These are phyloP conservation scores for Drosophila paranaensis DNA, from an alignment of 2,888 invertebrate genomes.

Conservation along the genomic window DNA sequence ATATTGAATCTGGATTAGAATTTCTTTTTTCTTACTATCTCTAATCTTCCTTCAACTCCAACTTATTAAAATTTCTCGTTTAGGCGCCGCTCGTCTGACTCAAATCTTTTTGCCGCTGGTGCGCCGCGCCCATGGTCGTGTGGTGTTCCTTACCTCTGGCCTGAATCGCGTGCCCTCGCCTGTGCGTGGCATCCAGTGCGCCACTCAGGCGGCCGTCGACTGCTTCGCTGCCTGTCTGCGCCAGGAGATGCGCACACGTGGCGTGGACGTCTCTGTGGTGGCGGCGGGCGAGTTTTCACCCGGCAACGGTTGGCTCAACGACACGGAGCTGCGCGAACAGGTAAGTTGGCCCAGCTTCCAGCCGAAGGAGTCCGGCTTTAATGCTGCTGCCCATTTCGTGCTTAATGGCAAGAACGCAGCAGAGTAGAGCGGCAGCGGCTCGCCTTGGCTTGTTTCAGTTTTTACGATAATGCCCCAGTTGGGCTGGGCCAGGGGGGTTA, in stretches of 20 bases:
- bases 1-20: background rate
- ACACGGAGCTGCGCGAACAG: constrained; percentile 88
- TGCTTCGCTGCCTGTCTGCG: constrained; percentile 92
- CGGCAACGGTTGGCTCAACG: constrained; percentile 91
- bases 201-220: constrained; percentile 91
- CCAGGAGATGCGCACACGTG: constrained; percentile 91
- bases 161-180: constrained; percentile 92
- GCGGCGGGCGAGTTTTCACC: constrained; percentile 94
- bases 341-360: constrained; percentile 63
- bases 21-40: background rate
- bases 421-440: constrained; percentile 9
- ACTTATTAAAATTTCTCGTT: background rate
- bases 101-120: constrained; percentile 93
- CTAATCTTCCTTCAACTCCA: background rate
- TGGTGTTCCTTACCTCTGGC: constrained; percentile 91
- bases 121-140: constrained; percentile 91
- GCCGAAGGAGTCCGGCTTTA: background rate
- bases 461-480: constrained; percentile 61
- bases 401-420: constrained; percentile 45
- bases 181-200: constrained; percentile 92
- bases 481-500: background rate
- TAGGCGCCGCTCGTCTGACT: constrained; percentile 89
- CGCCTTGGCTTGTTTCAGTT: constrained; percentile 40
- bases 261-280: constrained; percentile 93
- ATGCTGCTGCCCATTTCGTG: constrained; percentile 28